phyloP scores from a whole-genome alignment of 2,888 invertebrate genomes.

The Metopia argyrocephala region DNA sequence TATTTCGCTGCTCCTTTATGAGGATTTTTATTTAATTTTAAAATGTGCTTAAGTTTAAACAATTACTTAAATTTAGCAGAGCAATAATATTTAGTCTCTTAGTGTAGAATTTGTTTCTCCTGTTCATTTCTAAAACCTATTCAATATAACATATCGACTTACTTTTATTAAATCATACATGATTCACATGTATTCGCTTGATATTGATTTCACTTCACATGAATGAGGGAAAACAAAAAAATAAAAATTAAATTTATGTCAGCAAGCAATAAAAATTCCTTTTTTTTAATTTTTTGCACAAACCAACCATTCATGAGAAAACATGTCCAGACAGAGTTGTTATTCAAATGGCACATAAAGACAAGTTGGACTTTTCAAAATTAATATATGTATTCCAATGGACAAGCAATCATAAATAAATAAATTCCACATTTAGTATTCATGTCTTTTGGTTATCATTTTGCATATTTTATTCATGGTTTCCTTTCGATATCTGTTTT shows the following conservation, averaged over 20 bases:
- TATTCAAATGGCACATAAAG: conserved; percentile 45
- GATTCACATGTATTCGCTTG: too few relatives aligned
- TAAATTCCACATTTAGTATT: conserved; percentile 6
- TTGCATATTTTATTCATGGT: conserved; percentile 5
- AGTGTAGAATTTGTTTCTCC: too few relatives aligned
- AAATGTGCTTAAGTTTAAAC: too few relatives aligned
- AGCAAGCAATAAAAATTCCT: not conserved
- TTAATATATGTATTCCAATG: not conserved
- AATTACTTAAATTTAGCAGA: too few relatives aligned
- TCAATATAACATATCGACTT: too few relatives aligned
- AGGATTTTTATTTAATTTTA: too few relatives aligned
- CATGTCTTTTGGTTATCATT: conserved; percentile 9
- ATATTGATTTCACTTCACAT: too few relatives aligned
- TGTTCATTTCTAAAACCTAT: too few relatives aligned
- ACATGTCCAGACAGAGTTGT: conserved; percentile 23
- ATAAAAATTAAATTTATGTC: not conserved
- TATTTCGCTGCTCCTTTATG: too few relatives aligned
- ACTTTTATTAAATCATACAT: too few relatives aligned
- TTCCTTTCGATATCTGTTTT: conserved; percentile 21
- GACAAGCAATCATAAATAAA: not conserved
- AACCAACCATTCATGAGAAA: not conserved
- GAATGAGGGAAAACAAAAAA: too few relatives aligned
- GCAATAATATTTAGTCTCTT: too few relatives aligned
- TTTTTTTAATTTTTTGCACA: not conserved
- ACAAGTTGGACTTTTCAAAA: conserved; percentile 29